Evolutionary conservation across 2,888 invertebrate genomes (phyloP), one percentile per base, ranked within the genome.

Genomic region (Acanthoscelides obtectus): DNA sequence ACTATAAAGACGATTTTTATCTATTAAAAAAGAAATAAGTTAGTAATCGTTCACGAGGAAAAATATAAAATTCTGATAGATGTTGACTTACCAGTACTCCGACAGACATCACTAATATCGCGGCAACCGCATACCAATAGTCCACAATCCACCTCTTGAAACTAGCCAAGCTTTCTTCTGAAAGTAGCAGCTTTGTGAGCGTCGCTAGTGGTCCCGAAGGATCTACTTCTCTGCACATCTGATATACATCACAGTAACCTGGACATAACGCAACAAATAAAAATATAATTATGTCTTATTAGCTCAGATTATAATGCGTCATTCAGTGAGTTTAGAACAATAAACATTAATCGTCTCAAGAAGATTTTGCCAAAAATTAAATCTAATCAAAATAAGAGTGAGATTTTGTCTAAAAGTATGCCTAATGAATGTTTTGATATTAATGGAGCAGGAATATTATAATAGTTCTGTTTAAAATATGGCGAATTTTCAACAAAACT

Each of bases 191-290:
- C 84, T 95, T 94, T 70, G 96, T 89, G 70, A 97, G 87, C 22
- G 96, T 97, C 19, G 96, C 96, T 81, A 97, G 86, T 19, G 96
- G 97, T 8, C 97, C 96, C 0, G 95, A 95, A 20, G 96, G 97
- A 89, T 97, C 96, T 73, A 96, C 95, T 87, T 96, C 96, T 79
- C 97, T 89, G 84, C 97, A 97, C 82, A 89, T 89, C 85, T 92
- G 90, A 80, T 90, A 91, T 70, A 91, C 90, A 82, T 92, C 91
- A 81, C 91, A 92, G 81, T 92, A 92, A 86, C 97, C 96, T 83
- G 94, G 95, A 67, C n/a, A n/a, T n/a, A n/a, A n/a, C n/a, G n/a
- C n/a, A n/a, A n/a, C 21, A 21, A 63, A 63, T 63, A n/a, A n/a
- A n/a, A n/a, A n/a, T n/a, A n/a, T n/a, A n/a, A n/a, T n/a, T n/a